Evolutionary conservation across 2,113 vertebrate genomes (phyloP).

Genomic region (Hippopotamus amphibius): DNA sequence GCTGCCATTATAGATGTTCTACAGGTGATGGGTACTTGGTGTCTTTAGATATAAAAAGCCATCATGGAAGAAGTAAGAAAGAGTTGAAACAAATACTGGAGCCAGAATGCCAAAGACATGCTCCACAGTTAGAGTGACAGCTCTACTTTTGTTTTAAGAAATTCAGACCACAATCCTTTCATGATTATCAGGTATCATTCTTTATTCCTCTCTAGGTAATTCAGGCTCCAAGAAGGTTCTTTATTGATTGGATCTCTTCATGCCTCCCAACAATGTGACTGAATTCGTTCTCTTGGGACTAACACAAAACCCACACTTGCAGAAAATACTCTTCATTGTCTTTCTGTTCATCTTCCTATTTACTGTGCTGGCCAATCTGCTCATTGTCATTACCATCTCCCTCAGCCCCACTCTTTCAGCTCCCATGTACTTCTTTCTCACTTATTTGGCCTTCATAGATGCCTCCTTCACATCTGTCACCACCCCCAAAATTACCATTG

Average conservation of each 20-base stretch:
- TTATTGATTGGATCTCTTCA: no score
- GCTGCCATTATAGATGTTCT: not conserved
- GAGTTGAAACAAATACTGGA: not conserved
- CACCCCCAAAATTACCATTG: conserved; percentile 73
- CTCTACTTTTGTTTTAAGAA: not conserved
- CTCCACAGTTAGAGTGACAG: no score
- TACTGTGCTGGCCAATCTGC: not conserved
- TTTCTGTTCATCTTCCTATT: no score
- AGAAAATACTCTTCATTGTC: no score
- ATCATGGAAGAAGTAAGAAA: not conserved
- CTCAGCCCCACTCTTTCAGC: conserved; percentile 28
- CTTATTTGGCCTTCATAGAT: conserved; percentile 56
- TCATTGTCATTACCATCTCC: no score
- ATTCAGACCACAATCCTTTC: not conserved
- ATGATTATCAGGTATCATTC: not conserved
- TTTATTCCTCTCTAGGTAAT: no score
- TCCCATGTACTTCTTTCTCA: no score
- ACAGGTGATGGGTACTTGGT: not conserved
- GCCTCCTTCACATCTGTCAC: conserved; percentile 72
- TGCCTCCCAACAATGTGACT: no score
- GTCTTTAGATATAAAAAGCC: not conserved
- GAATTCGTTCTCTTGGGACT: no score
- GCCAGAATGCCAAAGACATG: not conserved
- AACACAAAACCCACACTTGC: no score
- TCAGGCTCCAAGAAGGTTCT: no score